phyloP scores from a whole-genome alignment of 2,888 invertebrate genomes.

The Metellina segmentata region DNA sequence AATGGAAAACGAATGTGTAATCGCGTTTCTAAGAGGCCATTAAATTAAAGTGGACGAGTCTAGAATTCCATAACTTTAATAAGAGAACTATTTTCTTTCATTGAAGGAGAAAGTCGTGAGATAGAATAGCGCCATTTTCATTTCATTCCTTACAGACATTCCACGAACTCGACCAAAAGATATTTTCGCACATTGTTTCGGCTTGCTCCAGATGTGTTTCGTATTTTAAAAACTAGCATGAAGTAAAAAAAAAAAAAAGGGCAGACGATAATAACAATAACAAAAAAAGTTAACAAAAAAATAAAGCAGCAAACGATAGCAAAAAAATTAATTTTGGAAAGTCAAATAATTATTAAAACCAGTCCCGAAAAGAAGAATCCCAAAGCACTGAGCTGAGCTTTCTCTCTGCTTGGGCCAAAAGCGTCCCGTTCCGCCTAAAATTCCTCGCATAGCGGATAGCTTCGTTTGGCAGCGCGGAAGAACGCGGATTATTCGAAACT shows the following conservation, averaged over 20 bases:
- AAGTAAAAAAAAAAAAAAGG: slow-evolving; percentile 33
- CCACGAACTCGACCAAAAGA: slow-evolving; percentile 40
- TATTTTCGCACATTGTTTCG: slow-evolving; percentile 60
- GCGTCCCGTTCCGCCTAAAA: slow-evolving; percentile 56
- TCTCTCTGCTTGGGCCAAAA: slow-evolving; percentile 25
- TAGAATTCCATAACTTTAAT: slow-evolving; percentile 60
- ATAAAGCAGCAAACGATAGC: neutral
- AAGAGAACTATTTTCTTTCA: slow-evolving; percentile 61
- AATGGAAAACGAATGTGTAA: neutral
- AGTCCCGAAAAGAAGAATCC: slow-evolving; percentile 47
- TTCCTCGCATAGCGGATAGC: slow-evolving; percentile 68
- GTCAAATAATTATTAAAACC: slow-evolving; percentile 75
- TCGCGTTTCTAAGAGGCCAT: neutral
- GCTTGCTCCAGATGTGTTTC: slow-evolving; percentile 2
- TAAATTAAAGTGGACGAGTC: slow-evolving; percentile 43
- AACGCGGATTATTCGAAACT: slow-evolving; percentile 74
- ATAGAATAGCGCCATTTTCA: slow-evolving; percentile 38
- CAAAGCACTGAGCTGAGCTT: slow-evolving; percentile 12
- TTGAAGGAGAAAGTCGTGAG: slow-evolving; percentile 26
- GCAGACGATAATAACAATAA: slow-evolving; percentile 44
- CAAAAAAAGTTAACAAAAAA: slow-evolving; percentile 7
- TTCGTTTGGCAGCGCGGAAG: slow-evolving; percentile 62
- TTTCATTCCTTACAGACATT: slow-evolving; percentile 42
- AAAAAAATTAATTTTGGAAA: slow-evolving; percentile 67
- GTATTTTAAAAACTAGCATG: slow-evolving; percentile 36